Evolutionary conservation across 2,113 vertebrate species (phyloP).

Genomic region (Istiophorus platypterus): DNA sequence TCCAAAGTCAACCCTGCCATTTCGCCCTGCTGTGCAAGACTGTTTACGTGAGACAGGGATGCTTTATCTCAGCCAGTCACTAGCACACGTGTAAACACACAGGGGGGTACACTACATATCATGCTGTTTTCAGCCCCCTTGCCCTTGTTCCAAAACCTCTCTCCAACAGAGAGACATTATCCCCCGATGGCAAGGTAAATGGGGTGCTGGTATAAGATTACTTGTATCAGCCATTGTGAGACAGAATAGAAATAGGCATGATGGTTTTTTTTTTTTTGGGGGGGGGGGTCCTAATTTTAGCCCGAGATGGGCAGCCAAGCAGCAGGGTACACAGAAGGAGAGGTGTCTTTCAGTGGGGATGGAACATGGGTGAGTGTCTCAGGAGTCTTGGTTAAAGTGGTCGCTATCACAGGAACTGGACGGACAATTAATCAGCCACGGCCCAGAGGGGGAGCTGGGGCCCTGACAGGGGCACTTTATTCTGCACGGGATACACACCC

Average conservation of each 20-base stretch:
- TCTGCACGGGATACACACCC: constrained; percentile 60
- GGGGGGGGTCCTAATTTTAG: constrained; percentile 76
- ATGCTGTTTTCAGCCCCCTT: constrained; percentile 62
- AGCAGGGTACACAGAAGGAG: constrained; percentile 34
- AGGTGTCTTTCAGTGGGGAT: constrained; percentile 66
- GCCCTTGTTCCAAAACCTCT: constrained; percentile 73
- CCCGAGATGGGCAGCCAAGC: constrained; percentile 63
- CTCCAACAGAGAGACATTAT: constrained; percentile 80
- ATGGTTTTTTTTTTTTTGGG: not conserved
- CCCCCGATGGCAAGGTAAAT: constrained; percentile 86
- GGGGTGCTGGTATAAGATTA: constrained; percentile 82
- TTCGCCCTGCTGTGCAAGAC: constrained; percentile 69
- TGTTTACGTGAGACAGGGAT: constrained; percentile 81
- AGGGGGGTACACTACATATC: constrained; percentile 48
- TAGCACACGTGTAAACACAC: constrained; percentile 69
- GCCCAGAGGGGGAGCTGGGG: constrained; percentile 75
- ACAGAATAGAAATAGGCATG: constrained; percentile 12
- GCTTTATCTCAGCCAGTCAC: constrained; percentile 77
- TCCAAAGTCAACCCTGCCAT: constrained; percentile 78
- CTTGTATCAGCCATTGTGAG: constrained; percentile 69
- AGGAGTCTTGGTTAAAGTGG: constrained; percentile 82
- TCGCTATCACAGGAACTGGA: constrained; percentile 81
- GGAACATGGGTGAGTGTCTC: constrained; percentile 78
- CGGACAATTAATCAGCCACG: constrained; percentile 84
- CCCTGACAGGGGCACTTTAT: constrained; percentile 83